Evolutionary conservation across 2,797 vertebrate genomes (phyloP).

Genomic region (Acestrorhynchus altus): DNA sequence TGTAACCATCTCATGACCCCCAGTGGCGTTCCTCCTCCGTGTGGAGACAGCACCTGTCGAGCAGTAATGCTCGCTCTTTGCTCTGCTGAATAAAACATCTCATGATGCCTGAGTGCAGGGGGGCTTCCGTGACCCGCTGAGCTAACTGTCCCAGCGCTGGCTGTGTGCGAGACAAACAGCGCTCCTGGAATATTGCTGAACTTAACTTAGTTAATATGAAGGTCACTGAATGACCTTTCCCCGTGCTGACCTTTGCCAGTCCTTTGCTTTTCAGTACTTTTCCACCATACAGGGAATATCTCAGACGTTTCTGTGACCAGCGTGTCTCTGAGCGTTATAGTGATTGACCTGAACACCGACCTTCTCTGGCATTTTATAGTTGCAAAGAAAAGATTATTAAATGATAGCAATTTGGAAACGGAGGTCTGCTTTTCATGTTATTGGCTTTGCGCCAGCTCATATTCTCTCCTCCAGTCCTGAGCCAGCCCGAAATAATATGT

Average conservation of each 20-base stretch:
- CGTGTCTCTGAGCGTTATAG: constrained; percentile 10
- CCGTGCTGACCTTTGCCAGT: constrained; percentile 29
- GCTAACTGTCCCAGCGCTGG: constrained; percentile 84
- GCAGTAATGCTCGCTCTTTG: constrained; percentile 67
- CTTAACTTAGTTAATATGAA: constrained; percentile 75
- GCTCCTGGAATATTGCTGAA: constrained; percentile 77
- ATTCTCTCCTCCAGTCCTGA: too few species aligned
- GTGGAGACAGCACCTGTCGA: constrained; percentile 79
- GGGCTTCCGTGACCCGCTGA: constrained; percentile 82
- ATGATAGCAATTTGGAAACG: too few species aligned
- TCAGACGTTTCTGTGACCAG: too few species aligned
- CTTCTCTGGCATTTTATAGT: too few species aligned
- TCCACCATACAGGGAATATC: too few species aligned
- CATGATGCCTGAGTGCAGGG: constrained; percentile 82
- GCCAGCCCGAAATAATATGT: too few species aligned
- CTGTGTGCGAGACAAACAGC: constrained; percentile 84
- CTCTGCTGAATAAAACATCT: constrained; percentile 86
- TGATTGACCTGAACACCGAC: too few species aligned
- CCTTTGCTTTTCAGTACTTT: too few species aligned
- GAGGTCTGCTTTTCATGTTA: too few species aligned
- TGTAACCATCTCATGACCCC: constrained; percentile 43
- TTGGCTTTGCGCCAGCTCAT: too few species aligned
- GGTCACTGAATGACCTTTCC: constrained; percentile 70
- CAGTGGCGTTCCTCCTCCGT: constrained; percentile 73
- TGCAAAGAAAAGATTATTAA: too few species aligned